These are phyloP conservation scores for Prolemur simus DNA, from an alignment of 2,113 vertebrate genomes.

Conservation along the genomic window DNA sequence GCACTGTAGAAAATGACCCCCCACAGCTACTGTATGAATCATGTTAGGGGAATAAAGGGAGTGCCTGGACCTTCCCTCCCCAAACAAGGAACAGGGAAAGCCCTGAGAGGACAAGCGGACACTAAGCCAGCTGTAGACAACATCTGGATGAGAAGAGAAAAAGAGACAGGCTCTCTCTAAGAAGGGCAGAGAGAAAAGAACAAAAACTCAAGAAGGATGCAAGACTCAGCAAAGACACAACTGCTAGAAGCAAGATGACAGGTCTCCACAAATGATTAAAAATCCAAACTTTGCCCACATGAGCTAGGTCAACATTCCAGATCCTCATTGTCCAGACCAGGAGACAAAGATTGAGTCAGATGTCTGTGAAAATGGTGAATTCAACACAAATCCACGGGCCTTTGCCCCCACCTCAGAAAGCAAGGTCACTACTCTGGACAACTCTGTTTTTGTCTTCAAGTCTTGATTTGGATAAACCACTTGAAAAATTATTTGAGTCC, in stretches of 20 bases:
- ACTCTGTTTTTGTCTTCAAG: not conserved
- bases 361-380: not conserved
- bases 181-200: not conserved
- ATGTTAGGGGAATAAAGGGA: not conserved
- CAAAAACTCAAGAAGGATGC: not conserved
- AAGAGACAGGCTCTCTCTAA: not conserved
- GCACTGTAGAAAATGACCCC: not conserved
- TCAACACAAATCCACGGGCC: not conserved
- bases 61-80: not conserved
- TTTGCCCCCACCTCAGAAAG: not conserved
- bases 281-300: not conserved
- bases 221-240: not conserved
- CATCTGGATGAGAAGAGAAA: not conserved
- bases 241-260: not conserved
- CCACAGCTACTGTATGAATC: not conserved
- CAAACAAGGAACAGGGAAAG: not conserved
- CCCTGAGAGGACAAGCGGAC: not conserved
- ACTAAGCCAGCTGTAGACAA: not conserved
- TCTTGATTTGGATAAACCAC: slow-evolving; percentile 19
- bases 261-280: not conserved
- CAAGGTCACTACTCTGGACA: not conserved
- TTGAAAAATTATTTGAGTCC: slow-evolving; percentile 11
- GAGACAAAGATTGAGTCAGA: not conserved
- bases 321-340: not conserved
- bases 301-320: not conserved